Evolutionary conservation across 2,113 vertebrate genomes (phyloP), one percentile per base, ranked within the genome.

Genomic region (Lepus timidus): DNA sequence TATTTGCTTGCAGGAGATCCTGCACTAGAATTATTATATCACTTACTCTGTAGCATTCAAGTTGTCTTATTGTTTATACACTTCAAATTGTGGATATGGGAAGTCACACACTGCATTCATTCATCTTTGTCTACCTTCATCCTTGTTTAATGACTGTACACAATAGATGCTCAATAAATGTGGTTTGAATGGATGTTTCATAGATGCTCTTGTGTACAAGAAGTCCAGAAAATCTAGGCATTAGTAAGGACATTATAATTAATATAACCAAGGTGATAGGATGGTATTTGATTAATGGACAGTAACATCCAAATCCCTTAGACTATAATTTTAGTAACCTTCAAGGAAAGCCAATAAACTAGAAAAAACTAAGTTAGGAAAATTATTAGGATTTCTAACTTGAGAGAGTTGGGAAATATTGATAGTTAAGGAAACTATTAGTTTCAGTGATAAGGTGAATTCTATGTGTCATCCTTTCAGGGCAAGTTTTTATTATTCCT

Each of bases 151-250:
- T 70, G 6, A 23, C 49, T 4, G 12, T 33, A 67, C 23, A 51
- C 67, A 65, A 33, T 82, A 83, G 19, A 5, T 82, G 17, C 16
- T 78, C 70, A 65, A 19, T 81, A 90, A 81, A n/a, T 74, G 73
- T 20, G 33, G 80, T 10, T 39, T 92, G 39, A 91, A 88, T 71
- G 31, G 83, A 44, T 79, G 78, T 29, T 44, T 96, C 64, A 68
- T 4, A 92, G 67, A 75, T 61, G 33, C 10, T 39, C 2, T 33
- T 90, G 39, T 89, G 7, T 85, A 58, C 44, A 90, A 78, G 31
- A 52, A 68, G 7, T 74, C 3, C 49, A 44, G 33, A 55, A 49
- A 76, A 17, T 55, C 62, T 39, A 23, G 29, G 7, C 25, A 23
- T 90, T 65, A 64, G 65, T 71, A 83, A 19, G 44, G 23, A 87